Evolutionary conservation across 2,888 invertebrate species (phyloP).

Genomic region (Chrysolina haemoptera): DNA sequence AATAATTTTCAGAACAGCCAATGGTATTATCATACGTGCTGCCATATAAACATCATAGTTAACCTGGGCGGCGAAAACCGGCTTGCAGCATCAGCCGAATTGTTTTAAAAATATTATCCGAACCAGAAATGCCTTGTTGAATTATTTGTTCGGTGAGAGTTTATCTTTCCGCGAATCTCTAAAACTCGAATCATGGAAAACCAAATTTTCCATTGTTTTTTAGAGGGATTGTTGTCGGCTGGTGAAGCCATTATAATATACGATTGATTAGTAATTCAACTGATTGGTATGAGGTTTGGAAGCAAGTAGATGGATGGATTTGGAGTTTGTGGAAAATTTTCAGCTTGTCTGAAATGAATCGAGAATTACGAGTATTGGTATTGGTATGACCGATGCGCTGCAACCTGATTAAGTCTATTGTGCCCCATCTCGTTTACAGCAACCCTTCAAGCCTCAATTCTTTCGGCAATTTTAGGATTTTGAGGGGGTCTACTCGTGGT

Average conservation of each 20-base stretch:
- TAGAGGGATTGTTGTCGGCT: not conserved
- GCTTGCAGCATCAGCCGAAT: conserved; percentile 43
- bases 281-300: not conserved
- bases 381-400: too few relatives aligned
- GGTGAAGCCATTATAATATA: not conserved
- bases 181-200: not conserved
- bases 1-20: not conserved
- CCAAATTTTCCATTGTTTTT: not conserved
- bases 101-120: conserved; percentile 43
- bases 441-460: too few relatives aligned
- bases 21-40: not conserved
- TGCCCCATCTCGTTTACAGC: too few relatives aligned
- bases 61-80: conserved; percentile 40
- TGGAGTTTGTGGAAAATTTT: too few relatives aligned
- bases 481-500: too few relatives aligned
- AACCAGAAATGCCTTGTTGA: conserved; percentile 38
- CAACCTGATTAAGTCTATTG: too few relatives aligned
- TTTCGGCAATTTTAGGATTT: too few relatives aligned
- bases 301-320: not conserved
- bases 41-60: conserved; percentile 1
- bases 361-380: too few relatives aligned
- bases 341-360: too few relatives aligned
- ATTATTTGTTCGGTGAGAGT: conserved; percentile 39
- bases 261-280: not conserved
- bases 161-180: not conserved